Base-by-base conservation (phyloP, 2,797 vertebrate species). In the Sebastes itinus region DNA sequence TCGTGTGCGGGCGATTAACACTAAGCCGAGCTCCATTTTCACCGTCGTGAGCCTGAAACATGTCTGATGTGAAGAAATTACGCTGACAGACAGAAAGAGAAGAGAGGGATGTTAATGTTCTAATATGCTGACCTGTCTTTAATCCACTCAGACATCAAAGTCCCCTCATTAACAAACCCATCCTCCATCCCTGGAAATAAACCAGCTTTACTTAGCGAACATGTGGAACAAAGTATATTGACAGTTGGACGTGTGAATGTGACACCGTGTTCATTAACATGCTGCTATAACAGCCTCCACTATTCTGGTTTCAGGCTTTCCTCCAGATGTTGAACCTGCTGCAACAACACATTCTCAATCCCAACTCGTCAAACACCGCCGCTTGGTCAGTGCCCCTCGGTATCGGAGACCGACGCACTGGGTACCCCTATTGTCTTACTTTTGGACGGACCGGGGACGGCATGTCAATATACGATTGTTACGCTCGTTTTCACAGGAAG, bases 21-120 rank as follows among this genome's bases (percentile, higher is more conserved):
- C 72, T 72, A 56, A 77, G 62, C 75, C 13, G 33, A 66, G 81
- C 81, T 71, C 74, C 77, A 7, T 77, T 52, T 70, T 65, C 12
- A 3, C 30, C 16, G 13, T 30, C 7, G 27, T n/a, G 55, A 38
- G 67, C 27, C 56, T 14, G 35, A 63, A 72, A 77, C 68, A 68
- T 55, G 42, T n/a, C 33, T 9, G 49, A 55, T 55, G 77, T 62
- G 55, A 14, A 7, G 32, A 76, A 77, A 77, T 73, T 14, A 64
- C 58, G 35, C 25, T 60, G 63, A 72, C 63, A 63, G 56, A 65
- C 54, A 23, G 65, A 27, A 18, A 49, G 25, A 77, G 42, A 12
- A 22, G 42, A 77, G 42, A 22, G 56, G 52, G 30, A 14, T n/a
- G n/a, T 22, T 66, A 32, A 67, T 38, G 52, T 75, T 52, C 18